Evolutionary conservation across 2,888 invertebrate species (phyloP), one percentile per base, ranked within the genome.

Genomic region (Calameuta filiformis): DNA sequence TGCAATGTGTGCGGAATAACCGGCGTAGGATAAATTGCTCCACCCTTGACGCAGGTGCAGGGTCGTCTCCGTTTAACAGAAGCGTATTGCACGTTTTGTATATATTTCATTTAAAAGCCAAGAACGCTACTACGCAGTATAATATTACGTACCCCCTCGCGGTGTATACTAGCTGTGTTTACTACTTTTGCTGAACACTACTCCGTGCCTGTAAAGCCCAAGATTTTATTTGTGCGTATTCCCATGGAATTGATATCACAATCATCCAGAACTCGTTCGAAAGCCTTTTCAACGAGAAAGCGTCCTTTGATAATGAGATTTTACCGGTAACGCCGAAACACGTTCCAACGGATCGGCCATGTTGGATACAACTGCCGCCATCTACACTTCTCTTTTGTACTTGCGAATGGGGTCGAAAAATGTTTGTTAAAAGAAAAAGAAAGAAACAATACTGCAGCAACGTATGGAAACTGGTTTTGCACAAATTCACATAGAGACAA

Each of bases 1-100:
- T 74, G 73, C 73, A 73, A 56, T 31, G 73, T 35, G 37, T 35
- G 77, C 35, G 75, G 68, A 77, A 77, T 34, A 71, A 40, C 35
- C 15, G 35, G 35, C 35, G 35, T 30, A 23, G 74, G 74, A 74
- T 74, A 74, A 74, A 74, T 74, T 74, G 74, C 30, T 35, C 74
- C 74, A 34, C 37, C 74, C 74, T 34, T 35, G 74, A 37, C 37
- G 74, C 74, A 74, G 74, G n/a, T 74, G 74, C 34, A 37, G 35
- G 37, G n/a, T 74, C 74, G 74, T 74, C 74, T 56, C 56, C 56
- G 23, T 56, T 23, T 23, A 56, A 23, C 56, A 23, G 56, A 23
- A 56, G 56, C 56, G 56, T 56, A 56, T 23, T 23, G 56, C 56
- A 15, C 23, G 9, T 9, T 56, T 23, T 23, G 15, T 56, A 56